Evolutionary conservation across 1,140 invertebrate genomes (phyloP), one percentile per base, ranked within the genome.

Genomic region (Megalonaias nervosa): DNA sequence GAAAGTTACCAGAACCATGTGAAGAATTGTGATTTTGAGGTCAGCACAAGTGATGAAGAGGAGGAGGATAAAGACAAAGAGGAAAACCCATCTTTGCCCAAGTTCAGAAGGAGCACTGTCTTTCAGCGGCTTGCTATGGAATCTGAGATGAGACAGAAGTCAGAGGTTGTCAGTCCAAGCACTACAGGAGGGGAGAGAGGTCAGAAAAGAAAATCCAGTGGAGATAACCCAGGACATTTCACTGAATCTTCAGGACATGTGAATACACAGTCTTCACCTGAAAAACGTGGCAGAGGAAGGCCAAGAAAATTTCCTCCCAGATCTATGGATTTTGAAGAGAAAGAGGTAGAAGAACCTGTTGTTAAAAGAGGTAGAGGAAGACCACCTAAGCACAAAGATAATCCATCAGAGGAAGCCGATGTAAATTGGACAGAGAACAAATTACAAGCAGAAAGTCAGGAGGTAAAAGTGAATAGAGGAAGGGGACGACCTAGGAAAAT

Each of bases 1-100:
- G 94, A 95, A 67, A 97, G 96, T 81, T 97, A 95, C 85, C 94
- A 96, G 82, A 93, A 95, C 55, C 97, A 98, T 89, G 90, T 96
- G 64, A 91, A 93, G 16, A 94, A 93, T 23, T 98, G 97, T 89
- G 88, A 91, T 71, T 91, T 92, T 84, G 89, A 91, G 59, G 86
- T 92, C 17, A 92, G 92, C 77, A 91, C 90, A 69, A 91, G 89
- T 74, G 86, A 87, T 67, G 87, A 88, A 21, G 88, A 89, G 2
- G 84, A 87, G 16, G 82, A 82, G 2, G 79, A 82, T 23, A 48
- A 67, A 2, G 74, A 80, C 58, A 66, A 77, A 58, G 66, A 77
- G 71, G 55, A 74, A 38, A 74, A 70, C n/a, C n/a, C 76, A 23
- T 67, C 76, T 60, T 69, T 81, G 64, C 38, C 38, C 38, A 48